Evolutionary conservation across 2,888 invertebrate species (phyloP).

Genomic region (Mesorhabditis sp.): DNA sequence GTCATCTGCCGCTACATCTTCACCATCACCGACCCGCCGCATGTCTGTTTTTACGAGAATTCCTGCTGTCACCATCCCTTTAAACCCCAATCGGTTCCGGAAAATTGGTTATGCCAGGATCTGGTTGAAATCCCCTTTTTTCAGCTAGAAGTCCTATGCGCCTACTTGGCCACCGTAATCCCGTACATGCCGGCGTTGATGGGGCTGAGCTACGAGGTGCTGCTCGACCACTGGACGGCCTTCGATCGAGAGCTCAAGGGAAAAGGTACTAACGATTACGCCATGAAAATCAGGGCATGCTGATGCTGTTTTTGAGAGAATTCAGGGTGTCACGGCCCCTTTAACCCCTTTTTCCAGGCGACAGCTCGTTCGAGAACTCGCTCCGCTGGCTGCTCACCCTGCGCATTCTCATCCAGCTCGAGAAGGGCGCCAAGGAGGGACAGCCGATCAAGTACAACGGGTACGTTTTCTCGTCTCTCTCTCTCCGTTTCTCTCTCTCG

Average conservation of each 20-base stretch:
- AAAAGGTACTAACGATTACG: background rate
- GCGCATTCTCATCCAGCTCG: background rate
- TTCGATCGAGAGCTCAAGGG: background rate
- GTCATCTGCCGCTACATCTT: conserved; percentile 3
- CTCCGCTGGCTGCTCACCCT: background rate
- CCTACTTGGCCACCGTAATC: background rate
- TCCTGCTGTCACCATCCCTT: background rate
- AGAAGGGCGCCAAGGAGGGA: background rate
- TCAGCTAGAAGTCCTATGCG: background rate
- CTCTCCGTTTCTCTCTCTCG: too few relatives aligned
- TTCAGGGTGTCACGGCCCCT: too few relatives aligned
- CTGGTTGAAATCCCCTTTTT: background rate
- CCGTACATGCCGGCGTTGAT: background rate
- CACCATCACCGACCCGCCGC: background rate
- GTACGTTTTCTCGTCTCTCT: too few relatives aligned
- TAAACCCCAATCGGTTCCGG: background rate
- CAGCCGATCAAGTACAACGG: too few relatives aligned
- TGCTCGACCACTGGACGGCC: background rate
- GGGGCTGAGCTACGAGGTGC: background rate
- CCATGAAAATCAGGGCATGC: too few relatives aligned
- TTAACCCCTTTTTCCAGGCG: background rate
- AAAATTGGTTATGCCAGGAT: too few relatives aligned
- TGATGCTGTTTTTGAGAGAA: background rate
- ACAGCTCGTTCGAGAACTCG: background rate
- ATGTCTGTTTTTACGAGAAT: background rate